Evolutionary conservation across 2,888 invertebrate species (phyloP).

Genomic region (Nebria brevicollis): DNA sequence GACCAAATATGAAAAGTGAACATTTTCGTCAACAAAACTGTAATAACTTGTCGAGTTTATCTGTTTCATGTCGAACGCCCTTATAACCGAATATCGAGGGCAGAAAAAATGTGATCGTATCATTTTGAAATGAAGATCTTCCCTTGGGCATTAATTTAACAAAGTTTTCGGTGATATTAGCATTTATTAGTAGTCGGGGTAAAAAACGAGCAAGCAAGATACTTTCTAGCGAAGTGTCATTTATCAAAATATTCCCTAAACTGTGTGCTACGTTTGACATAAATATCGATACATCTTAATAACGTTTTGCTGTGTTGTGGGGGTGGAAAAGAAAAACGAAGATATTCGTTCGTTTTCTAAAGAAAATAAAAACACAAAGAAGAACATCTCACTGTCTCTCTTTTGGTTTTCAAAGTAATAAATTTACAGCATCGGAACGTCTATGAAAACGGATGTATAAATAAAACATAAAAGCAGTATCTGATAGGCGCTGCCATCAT

Average conservation of each 20-base stretch:
- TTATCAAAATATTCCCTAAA: slow-evolving; percentile 47
- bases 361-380: slow-evolving; percentile 44
- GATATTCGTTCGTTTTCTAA: slow-evolving; percentile 17
- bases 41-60: slow-evolving; percentile 13
- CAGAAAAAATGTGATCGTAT: slow-evolving; percentile 2
- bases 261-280: slow-evolving; percentile 43
- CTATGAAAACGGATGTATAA: slow-evolving; percentile 47
- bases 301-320: slow-evolving; percentile 28
- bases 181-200: slow-evolving; percentile 21
- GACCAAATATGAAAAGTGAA: slow-evolving; percentile 18
- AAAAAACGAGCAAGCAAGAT: not conserved
- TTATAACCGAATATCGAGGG: not conserved
- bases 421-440: slow-evolving; percentile 45
- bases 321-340: slow-evolving; percentile 31
- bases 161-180: slow-evolving; percentile 37
- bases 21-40: not conserved
- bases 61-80: not conserved
- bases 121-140: not conserved
- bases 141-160: slow-evolving; percentile 10
- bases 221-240: slow-evolving; percentile 38
- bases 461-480: slow-evolving; percentile 46
- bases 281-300: slow-evolving; percentile 47
- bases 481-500: slow-evolving; percentile 46
- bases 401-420: slow-evolving; percentile 44
- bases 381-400: slow-evolving; percentile 30